Conservation (phyloP, 2,113 vertebrate genomes). For the Peromyscus polionotus region DNA sequence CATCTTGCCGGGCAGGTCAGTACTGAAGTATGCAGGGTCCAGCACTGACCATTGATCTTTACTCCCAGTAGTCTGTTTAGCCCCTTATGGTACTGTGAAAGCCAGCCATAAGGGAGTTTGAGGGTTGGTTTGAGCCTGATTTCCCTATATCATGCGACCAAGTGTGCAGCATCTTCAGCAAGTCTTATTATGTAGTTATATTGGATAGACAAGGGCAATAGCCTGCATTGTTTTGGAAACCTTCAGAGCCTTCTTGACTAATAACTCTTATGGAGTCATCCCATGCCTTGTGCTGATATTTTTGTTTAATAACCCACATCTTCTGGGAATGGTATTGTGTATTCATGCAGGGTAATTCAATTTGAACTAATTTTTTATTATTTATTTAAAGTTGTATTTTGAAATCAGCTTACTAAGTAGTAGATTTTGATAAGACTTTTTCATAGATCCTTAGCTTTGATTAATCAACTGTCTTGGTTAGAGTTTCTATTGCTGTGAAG, state of each 20-base stretch:
- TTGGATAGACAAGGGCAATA: not conserved
- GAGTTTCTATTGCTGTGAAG: not conserved
- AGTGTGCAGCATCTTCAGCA: not conserved
- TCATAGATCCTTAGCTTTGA: not conserved
- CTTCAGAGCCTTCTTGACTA: not conserved
- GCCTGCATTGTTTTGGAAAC: not conserved
- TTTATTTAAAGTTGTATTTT: not conserved
- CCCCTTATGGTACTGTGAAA: not conserved
- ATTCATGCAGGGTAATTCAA: not conserved
- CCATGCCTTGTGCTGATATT: not conserved
- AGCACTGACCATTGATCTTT: not conserved
- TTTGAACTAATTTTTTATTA: not conserved
- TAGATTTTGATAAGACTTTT: not conserved
- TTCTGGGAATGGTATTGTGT: not conserved
- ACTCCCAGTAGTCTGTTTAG: not conserved
- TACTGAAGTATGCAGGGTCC: not conserved
- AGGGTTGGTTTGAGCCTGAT: not conserved
- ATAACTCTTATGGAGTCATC: not conserved
- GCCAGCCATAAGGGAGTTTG: not conserved
- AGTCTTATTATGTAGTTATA: not conserved
- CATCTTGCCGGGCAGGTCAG: not conserved
- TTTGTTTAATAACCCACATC: not conserved
- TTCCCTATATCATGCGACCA: not conserved
- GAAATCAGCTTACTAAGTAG: not conserved
- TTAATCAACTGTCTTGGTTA: not conserved